Evolutionary conservation across 2,113 vertebrate species (phyloP).

Genomic region (Pseudonaja textilis): DNA sequence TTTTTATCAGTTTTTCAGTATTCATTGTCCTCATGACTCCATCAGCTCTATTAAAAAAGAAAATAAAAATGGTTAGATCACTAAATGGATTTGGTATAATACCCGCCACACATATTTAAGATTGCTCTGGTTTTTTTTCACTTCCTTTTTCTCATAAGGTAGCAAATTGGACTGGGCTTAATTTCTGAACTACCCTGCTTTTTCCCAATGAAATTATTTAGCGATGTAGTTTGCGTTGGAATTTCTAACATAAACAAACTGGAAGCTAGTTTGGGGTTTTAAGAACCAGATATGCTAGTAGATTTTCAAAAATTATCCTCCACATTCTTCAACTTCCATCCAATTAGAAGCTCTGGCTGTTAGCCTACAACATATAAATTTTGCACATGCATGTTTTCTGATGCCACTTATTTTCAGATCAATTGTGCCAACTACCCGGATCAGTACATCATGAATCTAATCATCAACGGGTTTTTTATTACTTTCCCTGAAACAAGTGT

Average conservation of each 20-base stretch:
- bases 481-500: background rate
- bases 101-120: too few species aligned
- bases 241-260: background rate
- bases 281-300: background rate
- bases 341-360: background rate
- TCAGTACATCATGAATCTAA: background rate
- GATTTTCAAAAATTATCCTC: background rate
- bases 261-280: background rate
- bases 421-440: background rate
- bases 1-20: constrained; percentile 94
- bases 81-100: background rate
- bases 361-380: background rate
- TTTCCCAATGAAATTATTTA: background rate
- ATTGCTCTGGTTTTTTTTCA: too few species aligned
- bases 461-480: background rate
- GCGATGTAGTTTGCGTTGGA: background rate
- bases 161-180: background rate
- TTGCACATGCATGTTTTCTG: background rate
- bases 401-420: background rate
- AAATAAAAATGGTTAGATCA: constrained; percentile 19
- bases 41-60: constrained; percentile 79
- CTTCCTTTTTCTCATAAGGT: background rate
- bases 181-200: background rate
- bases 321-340: background rate
- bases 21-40: constrained; percentile 98